Evolutionary conservation across 2,113 vertebrate genomes (phyloP), one percentile per base, ranked within the genome.

Genomic region (Dunckerocampus dactyliophorus): DNA sequence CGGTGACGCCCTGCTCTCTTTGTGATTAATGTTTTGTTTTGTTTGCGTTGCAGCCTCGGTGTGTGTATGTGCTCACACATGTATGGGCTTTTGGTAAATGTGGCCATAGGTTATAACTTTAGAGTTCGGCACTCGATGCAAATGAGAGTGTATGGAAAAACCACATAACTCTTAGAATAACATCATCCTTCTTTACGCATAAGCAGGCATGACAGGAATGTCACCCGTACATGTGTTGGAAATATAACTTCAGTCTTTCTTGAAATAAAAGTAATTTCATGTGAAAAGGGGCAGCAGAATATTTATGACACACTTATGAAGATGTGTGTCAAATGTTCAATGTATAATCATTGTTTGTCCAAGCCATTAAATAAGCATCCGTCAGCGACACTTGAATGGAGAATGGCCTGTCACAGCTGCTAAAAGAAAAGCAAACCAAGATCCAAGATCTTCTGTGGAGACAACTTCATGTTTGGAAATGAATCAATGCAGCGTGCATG

Each of bases 101-200:
- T 45, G 43, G 71, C 55, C 39, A 62, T 34, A 65, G 56, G 59
- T 75, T 54, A 69, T 62, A 82, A 65, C 37, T 39, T 12, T 11
- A 0, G 20, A 63, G 65, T 46, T 53, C 55, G 47, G 54, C 56
- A 48, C 56, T 51, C 21, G 51, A 63, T 8, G 6, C 49, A 67
- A 75, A 84, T 81, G 69, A 82, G 50, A 74, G 64, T 0, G 17
- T 46, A 52, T 69, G 21, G 63, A 76, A 82, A 85, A 85, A 75
- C 81, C 81, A 42, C 50, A 5, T 24, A 6, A 47, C 54, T 68
- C 70, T 74, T 31, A 65, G 69, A 80, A 72, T 75, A 80, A 45
- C 56, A 50, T 67, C 70, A 50, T 39, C 31, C 48, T 16, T 55
- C 39, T 62, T 60, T 28, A 60, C 72, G 57, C 45, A 20, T 34